Evolutionary conservation across 2,888 invertebrate species (phyloP), one percentile per base, ranked within the genome.

Genomic region (Leuctra nigra): DNA sequence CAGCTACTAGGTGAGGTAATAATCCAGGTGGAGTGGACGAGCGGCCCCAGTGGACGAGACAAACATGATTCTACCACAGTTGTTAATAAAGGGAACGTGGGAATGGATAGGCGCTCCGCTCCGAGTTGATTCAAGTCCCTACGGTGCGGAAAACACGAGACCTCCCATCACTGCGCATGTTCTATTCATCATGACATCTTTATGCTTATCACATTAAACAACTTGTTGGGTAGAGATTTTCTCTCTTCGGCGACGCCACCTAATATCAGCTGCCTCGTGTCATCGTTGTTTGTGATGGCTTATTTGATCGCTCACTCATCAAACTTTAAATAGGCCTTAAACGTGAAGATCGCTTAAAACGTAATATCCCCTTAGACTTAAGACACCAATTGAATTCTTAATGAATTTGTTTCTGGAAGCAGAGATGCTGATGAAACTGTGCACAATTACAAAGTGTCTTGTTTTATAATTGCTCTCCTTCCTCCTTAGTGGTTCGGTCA

Each of bases 171-270:
- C 29, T 6, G 29, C 29, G 29, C 29, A 7, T 29, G 6, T 29
- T 29, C 29, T 29, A 29, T 29, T 20, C 4, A 20, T 23, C 22
- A n/a, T 16, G 22, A 13, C 44, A 16, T 44, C 44, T 41, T 41
- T 44, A 44, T 44, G 44, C 44, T 44, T 44, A 44, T 44, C 44
- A 44, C 20, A 44, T 44, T 44, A 44, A 6, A 29, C 29, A 29
- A 29, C 29, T 7, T 29, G 29, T 29, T 29, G 29, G 29, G 11
- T 11, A 29, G 11, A 29, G 29, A 29, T 29, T 29, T 29, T 6
- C 29, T 29, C 29, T 29, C 29, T 29, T 7, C 11, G 11, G 29
- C 29, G 6, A 29, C 11, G 11, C 29, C 11, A 29, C 29, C 29
- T 6, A 29, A 11, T 11, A n/a, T n/a, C n/a, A n/a, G n/a, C n/a